phyloP scores from a whole-genome alignment of 2,888 invertebrate species.

The Clivina fossor region DNA sequence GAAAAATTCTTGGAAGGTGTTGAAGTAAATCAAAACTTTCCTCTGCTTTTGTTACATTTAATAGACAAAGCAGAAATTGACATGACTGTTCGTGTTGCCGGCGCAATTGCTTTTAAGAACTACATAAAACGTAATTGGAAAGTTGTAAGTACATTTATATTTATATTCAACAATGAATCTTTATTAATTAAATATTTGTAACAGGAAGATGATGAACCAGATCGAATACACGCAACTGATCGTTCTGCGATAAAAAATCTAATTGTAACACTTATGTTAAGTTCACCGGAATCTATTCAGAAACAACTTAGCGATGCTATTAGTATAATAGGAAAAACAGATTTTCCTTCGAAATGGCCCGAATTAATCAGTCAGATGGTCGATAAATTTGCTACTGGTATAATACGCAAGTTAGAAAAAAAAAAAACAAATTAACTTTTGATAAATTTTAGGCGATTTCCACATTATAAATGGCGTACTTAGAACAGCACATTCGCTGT shows the following conservation, averaged over 20 bases:
- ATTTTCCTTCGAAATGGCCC: constrained; percentile 97
- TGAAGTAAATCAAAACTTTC: constrained; percentile 88
- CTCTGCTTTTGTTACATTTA: constrained; percentile 79
- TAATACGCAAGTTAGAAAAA: background rate
- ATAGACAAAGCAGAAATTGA: constrained; percentile 82
- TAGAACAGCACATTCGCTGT: constrained; percentile 93
- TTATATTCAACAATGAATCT: background rate
- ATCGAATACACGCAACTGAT: constrained; percentile 80
- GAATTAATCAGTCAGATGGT: constrained; percentile 92
- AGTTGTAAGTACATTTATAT: constrained; percentile 61
- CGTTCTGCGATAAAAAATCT: constrained; percentile 77
- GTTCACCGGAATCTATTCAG: constrained; percentile 86
- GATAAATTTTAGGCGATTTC: constrained; percentile 72
- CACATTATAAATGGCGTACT: constrained; percentile 93
- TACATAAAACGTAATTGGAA: constrained; percentile 96
- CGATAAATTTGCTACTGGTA: constrained; percentile 80
- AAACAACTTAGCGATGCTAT: constrained; percentile 95
- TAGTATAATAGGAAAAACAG: constrained; percentile 92
- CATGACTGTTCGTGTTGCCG: constrained; percentile 81
- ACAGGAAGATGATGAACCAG: constrained; percentile 69
- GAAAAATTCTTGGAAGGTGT: constrained; percentile 90
- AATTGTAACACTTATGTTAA: constrained; percentile 91
- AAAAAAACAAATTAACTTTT: background rate
- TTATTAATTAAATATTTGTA: constrained; percentile 25
- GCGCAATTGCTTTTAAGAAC: constrained; percentile 95